Conservation (phyloP, 2,888 invertebrate genomes). For the Eutolmus rufibarbis region DNA sequence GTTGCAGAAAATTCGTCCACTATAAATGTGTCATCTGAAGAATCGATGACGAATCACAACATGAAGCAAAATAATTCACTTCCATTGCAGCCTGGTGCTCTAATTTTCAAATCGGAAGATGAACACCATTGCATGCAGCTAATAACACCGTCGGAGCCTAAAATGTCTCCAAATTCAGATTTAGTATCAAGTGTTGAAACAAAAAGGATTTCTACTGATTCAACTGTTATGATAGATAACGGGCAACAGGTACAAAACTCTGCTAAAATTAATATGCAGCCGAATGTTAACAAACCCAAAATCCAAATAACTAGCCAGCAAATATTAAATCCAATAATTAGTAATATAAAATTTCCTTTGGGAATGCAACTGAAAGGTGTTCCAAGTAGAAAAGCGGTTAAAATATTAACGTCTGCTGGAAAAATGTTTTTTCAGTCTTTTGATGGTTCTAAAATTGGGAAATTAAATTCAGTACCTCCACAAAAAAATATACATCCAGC, state of each 20-base stretch:
- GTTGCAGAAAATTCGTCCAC: neutral
- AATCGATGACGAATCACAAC: neutral
- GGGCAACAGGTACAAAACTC: neutral
- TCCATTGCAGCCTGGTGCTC: neutral
- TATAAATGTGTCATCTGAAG: neutral
- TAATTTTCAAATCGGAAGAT: neutral
- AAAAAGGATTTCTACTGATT: neutral
- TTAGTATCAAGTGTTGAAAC: neutral
- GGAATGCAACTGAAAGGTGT: constrained; percentile 55
- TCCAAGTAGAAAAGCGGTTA: constrained; percentile 55
- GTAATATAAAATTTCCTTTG: constrained; percentile 53
- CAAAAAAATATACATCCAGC: constrained; percentile 4
- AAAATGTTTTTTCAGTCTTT: constrained; percentile 58
- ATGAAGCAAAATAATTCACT: neutral
- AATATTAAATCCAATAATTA: constrained; percentile 49
- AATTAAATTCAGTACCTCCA: constrained; percentile 43
- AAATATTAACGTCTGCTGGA: constrained; percentile 60
- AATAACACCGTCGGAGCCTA: neutral
- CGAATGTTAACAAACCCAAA: constrained; percentile 48
- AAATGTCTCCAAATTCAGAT: neutral
- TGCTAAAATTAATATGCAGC: neutral
- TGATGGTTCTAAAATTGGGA: constrained; percentile 35
- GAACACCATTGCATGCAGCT: neutral
- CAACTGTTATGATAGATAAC: neutral
- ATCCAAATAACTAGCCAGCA: constrained; percentile 51